phyloP scores from a whole-genome alignment of 2,888 invertebrate genomes.

The Mythimna ferrago region DNA sequence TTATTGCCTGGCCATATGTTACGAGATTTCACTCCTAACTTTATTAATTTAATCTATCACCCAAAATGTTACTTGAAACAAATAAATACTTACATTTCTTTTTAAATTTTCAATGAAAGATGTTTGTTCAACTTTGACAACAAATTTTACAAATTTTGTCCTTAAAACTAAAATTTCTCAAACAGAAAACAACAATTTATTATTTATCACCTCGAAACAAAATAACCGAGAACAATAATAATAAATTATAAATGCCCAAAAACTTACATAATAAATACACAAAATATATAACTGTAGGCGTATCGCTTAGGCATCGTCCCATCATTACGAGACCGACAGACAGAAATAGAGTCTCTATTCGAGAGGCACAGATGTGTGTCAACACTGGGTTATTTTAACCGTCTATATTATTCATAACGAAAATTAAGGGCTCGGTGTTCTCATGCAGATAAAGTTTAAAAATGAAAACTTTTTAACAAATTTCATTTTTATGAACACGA shows the following conservation, averaged over 20 bases:
- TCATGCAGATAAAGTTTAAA: constrained; percentile 26
- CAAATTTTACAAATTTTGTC: not conserved
- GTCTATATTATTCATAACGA: constrained; percentile 72
- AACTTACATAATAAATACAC: constrained; percentile 36
- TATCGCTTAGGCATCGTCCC: constrained; percentile 72
- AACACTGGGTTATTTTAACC: constrained; percentile 83
- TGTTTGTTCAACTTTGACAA: not conserved
- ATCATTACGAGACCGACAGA: constrained; percentile 83
- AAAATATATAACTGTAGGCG: constrained; percentile 42
- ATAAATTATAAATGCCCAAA: constrained; percentile 31
- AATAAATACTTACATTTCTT: not conserved
- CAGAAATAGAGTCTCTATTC: constrained; percentile 86
- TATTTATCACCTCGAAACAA: constrained; percentile 19
- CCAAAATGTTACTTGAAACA: not conserved
- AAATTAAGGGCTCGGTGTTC: constrained; percentile 69
- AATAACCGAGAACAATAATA: constrained; percentile 43
- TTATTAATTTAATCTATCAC: not conserved
- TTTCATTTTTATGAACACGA: not conserved
- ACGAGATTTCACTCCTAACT: not conserved
- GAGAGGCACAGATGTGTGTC: constrained; percentile 86
- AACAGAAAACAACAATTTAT: constrained; percentile 5
- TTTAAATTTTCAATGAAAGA: not conserved
- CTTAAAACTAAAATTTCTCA: constrained; percentile 5
- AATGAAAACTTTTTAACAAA: not conserved
- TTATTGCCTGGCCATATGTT: constrained; percentile 1